These are phyloP conservation scores for Talpa occidentalis DNA, from an alignment of 2,113 vertebrate genomes.

Conservation along the genomic window DNA sequence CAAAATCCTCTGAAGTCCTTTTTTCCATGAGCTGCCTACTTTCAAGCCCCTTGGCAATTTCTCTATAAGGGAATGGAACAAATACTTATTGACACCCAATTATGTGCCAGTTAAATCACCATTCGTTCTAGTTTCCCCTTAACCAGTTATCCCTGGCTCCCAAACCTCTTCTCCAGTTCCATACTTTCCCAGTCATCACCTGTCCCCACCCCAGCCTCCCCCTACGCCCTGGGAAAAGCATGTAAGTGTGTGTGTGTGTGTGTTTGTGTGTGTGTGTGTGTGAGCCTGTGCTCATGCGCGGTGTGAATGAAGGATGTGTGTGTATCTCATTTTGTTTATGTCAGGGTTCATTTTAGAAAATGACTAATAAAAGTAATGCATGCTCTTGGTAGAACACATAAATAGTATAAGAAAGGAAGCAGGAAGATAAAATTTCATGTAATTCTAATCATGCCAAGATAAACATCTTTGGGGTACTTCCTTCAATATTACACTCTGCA, in stretches of 20 bases:
- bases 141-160: fast-evolving
- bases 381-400: background rate
- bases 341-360: background rate
- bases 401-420: background rate
- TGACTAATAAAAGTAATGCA: background rate
- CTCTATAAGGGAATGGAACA: background rate
- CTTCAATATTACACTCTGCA: background rate
- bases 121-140: background rate
- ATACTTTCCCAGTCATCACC: background rate
- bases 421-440: background rate
- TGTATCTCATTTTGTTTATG: background rate
- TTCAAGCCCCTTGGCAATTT: background rate
- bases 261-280: too few species aligned
- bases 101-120: background rate
- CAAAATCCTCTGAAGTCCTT: background rate
- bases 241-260: background rate
- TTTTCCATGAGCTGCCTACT: background rate
- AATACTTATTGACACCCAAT: background rate
- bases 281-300: too few species aligned
- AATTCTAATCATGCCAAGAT: background rate
- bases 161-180: too few species aligned
- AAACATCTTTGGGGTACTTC: background rate
- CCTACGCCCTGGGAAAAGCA: background rate
- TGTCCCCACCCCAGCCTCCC: too few species aligned
- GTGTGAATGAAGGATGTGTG: background rate